A percentile compares a stretch with the other conserved stretches of the same genome.
Evolutionary conservation across 2,888 invertebrate species (phyloP).

Genomic region (Habrosyne pyritoides): DNA sequence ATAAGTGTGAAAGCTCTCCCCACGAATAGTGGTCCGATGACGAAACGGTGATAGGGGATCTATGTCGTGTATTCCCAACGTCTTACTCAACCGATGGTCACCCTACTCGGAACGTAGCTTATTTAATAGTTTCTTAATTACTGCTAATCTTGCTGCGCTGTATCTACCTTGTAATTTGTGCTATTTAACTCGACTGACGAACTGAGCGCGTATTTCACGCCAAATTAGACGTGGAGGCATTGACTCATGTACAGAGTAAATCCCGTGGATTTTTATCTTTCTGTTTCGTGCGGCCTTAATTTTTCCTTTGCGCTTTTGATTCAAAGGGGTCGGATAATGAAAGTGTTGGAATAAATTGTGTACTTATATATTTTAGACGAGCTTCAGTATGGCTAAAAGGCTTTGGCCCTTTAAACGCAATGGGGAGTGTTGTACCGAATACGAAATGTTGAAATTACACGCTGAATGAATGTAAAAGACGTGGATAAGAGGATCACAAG

Average conservation of each 20-base stretch:
- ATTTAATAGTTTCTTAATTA: slow-evolving; percentile 72
- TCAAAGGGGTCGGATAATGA: slow-evolving; percentile 1
- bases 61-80: background rate
- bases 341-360: slow-evolving; percentile 4
- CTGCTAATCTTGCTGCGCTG: slow-evolving; percentile 57
- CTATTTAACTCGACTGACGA: slow-evolving; percentile 50
- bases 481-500: background rate
- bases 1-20: too few relatives aligned
- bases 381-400: background rate
- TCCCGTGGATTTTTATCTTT: background rate
- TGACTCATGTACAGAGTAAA: slow-evolving; percentile 11
- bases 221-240: slow-evolving; percentile 36
- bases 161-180: slow-evolving; percentile 61
- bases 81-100: slow-evolving; percentile 4
- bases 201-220: slow-evolving; percentile 35
- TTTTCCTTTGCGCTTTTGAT: slow-evolving; percentile 2
- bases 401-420: background rate
- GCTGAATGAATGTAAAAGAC: background rate
- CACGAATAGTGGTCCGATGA: too few relatives aligned
- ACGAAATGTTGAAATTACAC: background rate
- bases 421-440: background rate
- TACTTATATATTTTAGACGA: background rate
- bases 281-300: background rate
- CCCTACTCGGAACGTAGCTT: slow-evolving; percentile 37
- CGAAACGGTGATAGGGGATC: too few relatives aligned